Percentiles rank a stretch among this genome's conserved stretches.
phyloP scores from a whole-genome alignment of 2,888 invertebrate genomes.

The Amphipyra berbera region DNA sequence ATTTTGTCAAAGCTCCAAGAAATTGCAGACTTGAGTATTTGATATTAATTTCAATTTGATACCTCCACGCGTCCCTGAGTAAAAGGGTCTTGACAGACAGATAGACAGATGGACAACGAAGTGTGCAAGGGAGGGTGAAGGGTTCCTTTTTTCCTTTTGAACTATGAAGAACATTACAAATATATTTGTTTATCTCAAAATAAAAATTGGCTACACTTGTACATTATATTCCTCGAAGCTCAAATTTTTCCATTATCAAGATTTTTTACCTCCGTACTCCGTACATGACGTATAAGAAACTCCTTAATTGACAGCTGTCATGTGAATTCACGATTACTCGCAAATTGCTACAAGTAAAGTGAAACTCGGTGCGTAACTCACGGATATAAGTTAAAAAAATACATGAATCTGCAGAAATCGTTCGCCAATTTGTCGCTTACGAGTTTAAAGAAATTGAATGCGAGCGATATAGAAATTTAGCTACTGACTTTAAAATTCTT shows the following conservation, averaged over 20 bases:
- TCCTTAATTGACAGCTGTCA: conserved; percentile 32
- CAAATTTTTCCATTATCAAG: background rate
- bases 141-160: too few relatives aligned
- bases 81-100: too few relatives aligned
- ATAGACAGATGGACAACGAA: too few relatives aligned
- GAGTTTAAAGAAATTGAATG: background rate
- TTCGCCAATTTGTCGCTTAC: conserved; percentile 4
- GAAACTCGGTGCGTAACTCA: background rate
- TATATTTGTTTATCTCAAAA: background rate
- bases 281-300: background rate
- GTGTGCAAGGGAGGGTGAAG: too few relatives aligned
- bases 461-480: conserved; percentile 9
- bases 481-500: background rate
- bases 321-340: background rate
- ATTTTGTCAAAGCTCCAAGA: too few relatives aligned
- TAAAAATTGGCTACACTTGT: background rate
- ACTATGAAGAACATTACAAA: too few relatives aligned
- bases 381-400: conserved; percentile 5
- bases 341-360: background rate
- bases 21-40: too few relatives aligned
- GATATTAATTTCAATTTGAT: too few relatives aligned
- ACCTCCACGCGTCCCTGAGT: too few relatives aligned
- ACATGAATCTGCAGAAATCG: background rate
- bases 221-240: background rate
- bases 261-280: background rate